Evolutionary conservation across 2,797 vertebrate species (phyloP), one percentile per base, ranked within the genome.

Genomic region (Oreochromis grahami): DNA sequence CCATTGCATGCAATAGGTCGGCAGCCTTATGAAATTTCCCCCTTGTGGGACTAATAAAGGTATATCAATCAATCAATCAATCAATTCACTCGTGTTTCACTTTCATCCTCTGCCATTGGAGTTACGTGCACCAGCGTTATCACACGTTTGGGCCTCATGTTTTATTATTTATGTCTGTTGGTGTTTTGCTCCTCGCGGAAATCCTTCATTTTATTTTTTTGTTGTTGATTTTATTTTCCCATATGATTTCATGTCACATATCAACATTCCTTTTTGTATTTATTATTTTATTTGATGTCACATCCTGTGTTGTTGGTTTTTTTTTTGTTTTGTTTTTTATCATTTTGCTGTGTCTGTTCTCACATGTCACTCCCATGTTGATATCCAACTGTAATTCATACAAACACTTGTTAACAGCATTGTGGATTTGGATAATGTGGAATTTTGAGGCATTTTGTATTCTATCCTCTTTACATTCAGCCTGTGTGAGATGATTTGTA

Each of bases 361-460:
- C 43, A 74, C 68, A 48, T 91, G 50, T 10, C 80, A 45, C 83
- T 80, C 21, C 86, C 81, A 58, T 89, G 29, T 81, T 80, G 24
- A 65, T 70, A 56, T 43, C 13, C 2, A 14, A 4, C n/a, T 36
- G 21, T 76, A 77, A 29, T 84, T 84, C 72, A 70, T 76, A 26
- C 38, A 79, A 80, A 87, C 80, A 58, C 83, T 80, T 86, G 83
- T 88, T 29, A 89, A 65, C 21, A 76, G 8, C 32, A 48, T 76
- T 78, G 32, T 79, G 82, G 78, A 76, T 91, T 86, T 87, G 63
- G 63, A 81, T 89, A 48, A 86, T 87, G 32, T 79, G 56, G 7
- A 77, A 80, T 77, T 74, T n/a, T 88, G 63, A 80, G 17, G n/a
- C 17, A 79, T 87, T 90, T 86, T 87, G 78, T 79, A 41, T 84